Base-by-base conservation (phyloP, 2,113 vertebrate species). In the Caranx melampygus region DNA sequence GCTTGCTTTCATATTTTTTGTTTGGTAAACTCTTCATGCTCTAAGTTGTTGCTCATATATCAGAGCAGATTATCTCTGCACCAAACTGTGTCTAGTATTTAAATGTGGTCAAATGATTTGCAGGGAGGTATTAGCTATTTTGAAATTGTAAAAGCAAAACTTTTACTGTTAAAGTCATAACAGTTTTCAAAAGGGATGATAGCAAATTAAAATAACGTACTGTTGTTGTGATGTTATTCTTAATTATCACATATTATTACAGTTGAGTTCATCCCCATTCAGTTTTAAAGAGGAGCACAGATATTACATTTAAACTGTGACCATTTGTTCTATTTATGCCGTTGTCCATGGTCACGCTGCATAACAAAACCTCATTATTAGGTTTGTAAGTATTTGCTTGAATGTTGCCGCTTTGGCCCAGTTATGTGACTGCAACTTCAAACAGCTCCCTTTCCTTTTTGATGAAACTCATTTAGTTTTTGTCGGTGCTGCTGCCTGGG, bases 381-480 rank as follows among this genome's bases (percentile, higher is more conserved):
- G 83, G 59, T 84, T 59, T 86, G 71, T 88, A 72, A 83, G 79
- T 83, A 72, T 89, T 79, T 88, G 77, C 76, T 81, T 71, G 71
- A 81, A 76, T 78, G 81, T 80, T 65, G 70, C 45, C 44, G 73
- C 86, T 79, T 61, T 72, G 76, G 57, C 78, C 77, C 70, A 79
- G 78, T 90, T 84, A 70, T 84, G 76, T 79, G 81, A 58, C 76
- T 84, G 75, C 54, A 78, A 85, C 89, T 92, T 90, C 87, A 92
- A 91, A 92, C 75, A 37, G 58, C 76, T 81, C 58, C 52, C 31
- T 79, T 59, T 71, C 74, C 77, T 81, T 85, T 90, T 83, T 88
- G 79, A 94, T 88, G 85, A 89, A 90, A 90, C 89, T 89, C 86
- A 92, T 94, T 91, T 87, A 79, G 71, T 84, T 75, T 86, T 86